phyloP scores from a whole-genome alignment of 2,797 vertebrate species.

The Acanthornis magna region DNA sequence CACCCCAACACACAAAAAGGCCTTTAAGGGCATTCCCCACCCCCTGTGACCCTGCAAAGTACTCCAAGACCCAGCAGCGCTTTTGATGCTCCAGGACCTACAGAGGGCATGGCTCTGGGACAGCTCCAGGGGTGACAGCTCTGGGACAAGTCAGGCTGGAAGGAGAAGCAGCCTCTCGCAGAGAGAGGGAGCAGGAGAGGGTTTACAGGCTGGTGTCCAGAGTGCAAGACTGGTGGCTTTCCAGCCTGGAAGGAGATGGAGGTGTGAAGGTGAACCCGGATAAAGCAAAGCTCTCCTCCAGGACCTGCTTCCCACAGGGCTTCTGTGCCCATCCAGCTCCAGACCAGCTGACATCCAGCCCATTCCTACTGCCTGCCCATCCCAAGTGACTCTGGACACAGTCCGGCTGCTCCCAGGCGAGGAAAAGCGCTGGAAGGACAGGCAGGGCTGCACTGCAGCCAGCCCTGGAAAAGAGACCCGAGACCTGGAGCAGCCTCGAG shows the following conservation, averaged over 20 bases:
- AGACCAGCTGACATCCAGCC: not conserved
- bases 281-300: not conserved
- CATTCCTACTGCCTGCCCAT: not conserved
- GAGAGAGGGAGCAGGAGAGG: not conserved
- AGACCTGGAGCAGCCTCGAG: not conserved
- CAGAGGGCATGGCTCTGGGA: not conserved
- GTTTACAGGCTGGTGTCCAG: not conserved
- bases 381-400: not conserved
- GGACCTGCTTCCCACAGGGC: not conserved
- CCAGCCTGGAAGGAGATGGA: not conserved
- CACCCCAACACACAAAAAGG: not conserved
- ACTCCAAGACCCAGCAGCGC: not conserved
- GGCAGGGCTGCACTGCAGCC: not conserved
- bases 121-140: not conserved
- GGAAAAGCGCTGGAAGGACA: not conserved
- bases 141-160: not conserved
- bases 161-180: not conserved
- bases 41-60: not conserved
- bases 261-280: fast-evolving
- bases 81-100: not conserved
- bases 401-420: not conserved
- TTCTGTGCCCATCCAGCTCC: not conserved
- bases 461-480: not conserved
- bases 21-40: not conserved
- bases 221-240: not conserved